Conservation (phyloP, 2,113 vertebrate genomes). For the Aspiorhynchus laticeps region DNA sequence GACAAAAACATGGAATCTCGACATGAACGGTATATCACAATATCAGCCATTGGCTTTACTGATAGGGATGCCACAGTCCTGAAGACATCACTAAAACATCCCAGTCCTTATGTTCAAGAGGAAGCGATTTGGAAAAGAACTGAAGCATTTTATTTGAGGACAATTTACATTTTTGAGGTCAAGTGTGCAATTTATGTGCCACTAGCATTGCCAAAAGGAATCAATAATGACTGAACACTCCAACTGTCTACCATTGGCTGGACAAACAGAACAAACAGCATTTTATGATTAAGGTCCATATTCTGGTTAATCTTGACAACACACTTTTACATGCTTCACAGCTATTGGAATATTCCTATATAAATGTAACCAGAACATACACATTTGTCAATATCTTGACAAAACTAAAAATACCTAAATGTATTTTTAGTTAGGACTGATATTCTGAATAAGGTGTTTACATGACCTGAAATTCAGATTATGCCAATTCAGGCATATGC, state of each 20-base stretch:
- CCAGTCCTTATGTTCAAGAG: neutral
- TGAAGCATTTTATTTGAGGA: neutral
- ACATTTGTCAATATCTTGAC: neutral
- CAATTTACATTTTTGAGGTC: fast-evolving
- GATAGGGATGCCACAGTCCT: slow-evolving; percentile 8
- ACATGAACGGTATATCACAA: slow-evolving; percentile 46
- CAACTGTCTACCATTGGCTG: neutral
- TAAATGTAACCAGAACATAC: neutral
- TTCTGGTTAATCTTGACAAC: neutral
- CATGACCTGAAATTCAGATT: neutral
- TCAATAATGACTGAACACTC: neutral
- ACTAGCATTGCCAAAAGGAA: neutral
- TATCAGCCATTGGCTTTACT: neutral
- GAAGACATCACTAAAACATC: neutral
- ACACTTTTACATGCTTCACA: neutral
- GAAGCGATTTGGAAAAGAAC: neutral
- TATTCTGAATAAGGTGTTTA: neutral
- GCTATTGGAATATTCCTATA: neutral
- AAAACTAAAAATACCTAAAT: neutral
- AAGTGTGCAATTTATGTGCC: neutral
- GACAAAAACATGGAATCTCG: slow-evolving; percentile 11
- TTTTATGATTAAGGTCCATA: neutral
- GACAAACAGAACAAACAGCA: neutral
- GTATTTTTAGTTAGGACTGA: neutral
- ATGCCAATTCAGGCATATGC: neutral